Evolutionary conservation across 2,797 vertebrate genomes (phyloP), one percentile per base, ranked within the genome.

Genomic region (Hephaestus fuliginosus): DNA sequence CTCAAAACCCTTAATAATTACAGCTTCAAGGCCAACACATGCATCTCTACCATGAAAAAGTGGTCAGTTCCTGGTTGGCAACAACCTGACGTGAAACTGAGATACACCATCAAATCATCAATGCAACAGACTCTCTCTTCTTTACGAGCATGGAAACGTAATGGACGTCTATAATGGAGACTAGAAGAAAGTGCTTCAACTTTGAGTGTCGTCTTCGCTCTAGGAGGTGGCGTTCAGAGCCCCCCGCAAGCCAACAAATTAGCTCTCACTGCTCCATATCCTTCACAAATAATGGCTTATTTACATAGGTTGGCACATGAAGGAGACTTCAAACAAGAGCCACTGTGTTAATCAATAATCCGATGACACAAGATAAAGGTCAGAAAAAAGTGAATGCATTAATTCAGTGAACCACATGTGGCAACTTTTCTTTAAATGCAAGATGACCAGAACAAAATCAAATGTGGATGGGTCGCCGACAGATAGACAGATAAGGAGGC

Each of bases 331-430:
- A 73, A 55, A 77, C 69, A 79, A 53, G 53, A 60, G 57, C 25
- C 52, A 48, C 12, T 0, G 11, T 71, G 62, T 76, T 71, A 53
- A 78, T 90, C 86, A 84, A 84, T 85, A 86, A 72, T 49, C 70
- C 66, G 67, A 44, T 49, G 41, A 68, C 49, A 69, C 4, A 7
- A 57, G 65, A 51, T 64, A 82, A 88, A 84, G 80, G 76, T 80
- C 44, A 76, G 30, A 8, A 66, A 72, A 62, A 74, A 75, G 25
- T 1, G 53, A 60, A 79, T 56, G 55, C 25, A 74, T 60, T 69
- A 36, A 70, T 30, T 72, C 74, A 74, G 41, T 22, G 60, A 61
- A 77, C 8, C 2, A 70, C 12, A 39, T 4, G 8, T 1, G 7
- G 36, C 36, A 25, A 63, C 2, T 11, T 53, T 49, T 53, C 1